Percentiles rank a stretch among this genome's conserved stretches.
phyloP scores from a whole-genome alignment of 2,888 invertebrate genomes.

The Cylindroiulus punctatus region DNA sequence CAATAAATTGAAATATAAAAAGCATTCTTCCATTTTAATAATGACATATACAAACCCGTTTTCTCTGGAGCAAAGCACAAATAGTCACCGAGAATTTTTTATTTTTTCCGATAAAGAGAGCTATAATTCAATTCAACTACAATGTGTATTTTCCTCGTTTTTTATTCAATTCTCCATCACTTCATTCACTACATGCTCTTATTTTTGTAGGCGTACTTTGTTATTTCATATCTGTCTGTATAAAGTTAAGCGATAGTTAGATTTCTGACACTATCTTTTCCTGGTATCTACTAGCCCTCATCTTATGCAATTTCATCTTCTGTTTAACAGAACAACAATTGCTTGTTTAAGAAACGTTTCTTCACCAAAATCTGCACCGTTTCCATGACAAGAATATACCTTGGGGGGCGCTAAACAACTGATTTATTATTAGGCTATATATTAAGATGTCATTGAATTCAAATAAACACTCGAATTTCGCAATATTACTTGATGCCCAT shows the following conservation, averaged over 20 bases:
- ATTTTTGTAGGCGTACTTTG: neutral
- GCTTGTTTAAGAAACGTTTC: neutral
- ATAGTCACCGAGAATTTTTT: neutral
- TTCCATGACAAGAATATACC: neutral
- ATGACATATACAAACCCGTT: neutral
- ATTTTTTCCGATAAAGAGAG: neutral
- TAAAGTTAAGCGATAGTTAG: no score
- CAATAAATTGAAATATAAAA: constrained; percentile 42
- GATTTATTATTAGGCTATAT: neutral
- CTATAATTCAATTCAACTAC: neutral
- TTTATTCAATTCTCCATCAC: neutral
- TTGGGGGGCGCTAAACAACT: neutral
- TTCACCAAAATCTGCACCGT: no score
- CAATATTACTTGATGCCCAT: neutral
- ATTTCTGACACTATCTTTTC: no score
- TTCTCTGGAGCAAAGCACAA: neutral
- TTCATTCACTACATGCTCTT: neutral
- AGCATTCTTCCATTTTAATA: neutral
- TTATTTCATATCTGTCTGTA: neutral
- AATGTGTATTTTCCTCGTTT: neutral
- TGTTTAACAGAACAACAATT: no score
- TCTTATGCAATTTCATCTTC: no score
- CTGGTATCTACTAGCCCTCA: no score
- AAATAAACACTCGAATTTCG: neutral
- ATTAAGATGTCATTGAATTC: neutral